These are phyloP conservation scores for Lasioglossum lativentre DNA, from an alignment of 2,888 invertebrate genomes.

Conservation along the genomic window DNA sequence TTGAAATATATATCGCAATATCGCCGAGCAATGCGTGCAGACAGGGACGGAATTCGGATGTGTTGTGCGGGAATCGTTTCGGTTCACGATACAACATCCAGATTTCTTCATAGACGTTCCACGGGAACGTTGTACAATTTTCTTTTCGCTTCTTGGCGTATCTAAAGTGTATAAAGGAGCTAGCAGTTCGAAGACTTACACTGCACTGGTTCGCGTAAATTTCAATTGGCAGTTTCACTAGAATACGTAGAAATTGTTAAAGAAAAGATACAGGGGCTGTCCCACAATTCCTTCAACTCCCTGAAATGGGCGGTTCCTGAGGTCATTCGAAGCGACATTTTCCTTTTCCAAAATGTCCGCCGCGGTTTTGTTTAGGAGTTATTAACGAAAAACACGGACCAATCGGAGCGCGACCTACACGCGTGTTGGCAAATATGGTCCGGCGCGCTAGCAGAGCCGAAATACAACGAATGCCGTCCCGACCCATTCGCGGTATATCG, in stretches of 20 bases:
- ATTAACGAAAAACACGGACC: no score
- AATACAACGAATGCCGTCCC: no score
- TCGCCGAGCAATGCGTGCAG: slow-evolving; percentile 65
- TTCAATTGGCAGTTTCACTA: neutral
- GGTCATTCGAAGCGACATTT: no score
- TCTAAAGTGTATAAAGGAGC: neutral
- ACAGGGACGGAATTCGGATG: slow-evolving; percentile 65
- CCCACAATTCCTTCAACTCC: no score
- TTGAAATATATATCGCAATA: slow-evolving; percentile 79
- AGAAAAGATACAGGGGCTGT: no score
- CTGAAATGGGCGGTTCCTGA: no score
- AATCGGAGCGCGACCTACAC: no score
- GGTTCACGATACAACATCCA: slow-evolving; percentile 45
- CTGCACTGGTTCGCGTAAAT: neutral
- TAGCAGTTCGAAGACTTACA: neutral
- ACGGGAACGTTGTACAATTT: neutral
- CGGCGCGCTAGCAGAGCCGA: no score
- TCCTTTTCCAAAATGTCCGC: no score
- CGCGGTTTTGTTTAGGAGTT: no score
- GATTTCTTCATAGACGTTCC: neutral
- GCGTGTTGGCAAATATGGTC: no score
- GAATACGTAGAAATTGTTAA: neutral
- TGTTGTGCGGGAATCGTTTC: slow-evolving; percentile 52
- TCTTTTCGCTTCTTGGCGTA: neutral
- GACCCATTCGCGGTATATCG: no score